These are phyloP conservation scores for Mus spretus DNA, from an alignment of 2,797 vertebrate species.

Conservation along the genomic window DNA sequence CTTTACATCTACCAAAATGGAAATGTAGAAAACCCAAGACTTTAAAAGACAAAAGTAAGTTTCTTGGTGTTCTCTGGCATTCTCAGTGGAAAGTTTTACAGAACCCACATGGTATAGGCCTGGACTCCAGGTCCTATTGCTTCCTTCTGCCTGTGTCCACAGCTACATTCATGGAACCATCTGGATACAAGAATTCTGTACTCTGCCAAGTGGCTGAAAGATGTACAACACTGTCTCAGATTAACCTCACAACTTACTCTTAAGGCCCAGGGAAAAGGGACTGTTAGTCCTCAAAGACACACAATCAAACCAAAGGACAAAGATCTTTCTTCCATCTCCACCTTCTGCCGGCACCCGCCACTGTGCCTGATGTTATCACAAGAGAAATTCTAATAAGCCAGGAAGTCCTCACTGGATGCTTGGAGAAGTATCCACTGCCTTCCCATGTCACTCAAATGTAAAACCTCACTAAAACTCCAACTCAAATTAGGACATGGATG, in stretches of 20 bases:
- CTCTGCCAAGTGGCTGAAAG: not conserved
- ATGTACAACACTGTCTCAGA: not conserved
- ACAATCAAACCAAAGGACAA: not conserved
- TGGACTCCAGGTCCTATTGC: not conserved
- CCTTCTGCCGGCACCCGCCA: not conserved
- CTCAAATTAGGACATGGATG: not conserved
- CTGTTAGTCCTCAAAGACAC: not conserved
- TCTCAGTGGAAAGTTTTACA: not conserved
- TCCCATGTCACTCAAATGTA: not conserved
- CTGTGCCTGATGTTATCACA: not conserved
- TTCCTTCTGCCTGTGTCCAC: not conserved
- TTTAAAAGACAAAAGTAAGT: not conserved
- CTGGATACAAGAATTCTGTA: not conserved
- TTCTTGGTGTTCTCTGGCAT: not conserved
- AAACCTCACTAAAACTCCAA: not conserved
- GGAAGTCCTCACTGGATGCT: not conserved
- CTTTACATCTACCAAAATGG: not conserved
- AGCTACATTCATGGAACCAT: not conserved
- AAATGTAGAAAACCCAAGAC: slow-evolving; percentile 5
- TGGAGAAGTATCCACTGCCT: not conserved
- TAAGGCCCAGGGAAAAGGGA: not conserved
- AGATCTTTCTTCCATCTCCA: not conserved
- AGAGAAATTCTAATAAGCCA: not conserved
- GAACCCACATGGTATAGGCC: not conserved
- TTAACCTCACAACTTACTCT: not conserved